A percentile compares a stretch with the other conserved stretches of the same genome.
Evolutionary conservation across 2,797 vertebrate genomes (phyloP).

Genomic region (Passerculus sandwichensis): DNA sequence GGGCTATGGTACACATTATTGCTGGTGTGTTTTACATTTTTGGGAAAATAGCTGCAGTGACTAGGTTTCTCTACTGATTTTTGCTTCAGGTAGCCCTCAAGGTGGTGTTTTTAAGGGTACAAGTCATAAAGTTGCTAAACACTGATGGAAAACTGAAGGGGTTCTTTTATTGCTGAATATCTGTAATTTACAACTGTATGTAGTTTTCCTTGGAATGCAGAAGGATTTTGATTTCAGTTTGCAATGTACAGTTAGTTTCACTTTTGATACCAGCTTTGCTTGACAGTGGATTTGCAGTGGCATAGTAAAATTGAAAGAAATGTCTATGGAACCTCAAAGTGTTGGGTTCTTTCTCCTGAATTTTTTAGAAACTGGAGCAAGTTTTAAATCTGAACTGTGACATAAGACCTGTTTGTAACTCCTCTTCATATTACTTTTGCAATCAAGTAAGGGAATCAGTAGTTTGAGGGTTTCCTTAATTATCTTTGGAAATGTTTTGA

Average conservation of each 20-base stretch:
- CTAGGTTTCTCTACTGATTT: neutral
- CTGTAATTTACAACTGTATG: neutral
- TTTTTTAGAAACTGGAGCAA: neutral
- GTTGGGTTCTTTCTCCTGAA: neutral
- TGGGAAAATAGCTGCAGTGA: neutral
- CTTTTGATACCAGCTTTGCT: neutral
- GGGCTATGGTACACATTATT: neutral
- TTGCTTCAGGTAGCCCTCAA: neutral
- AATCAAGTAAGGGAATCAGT: neutral
- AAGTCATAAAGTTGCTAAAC: neutral
- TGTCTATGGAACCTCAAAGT: neutral
- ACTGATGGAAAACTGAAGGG: neutral
- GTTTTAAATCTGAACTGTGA: neutral
- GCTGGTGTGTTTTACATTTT: neutral
- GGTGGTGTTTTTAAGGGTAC: neutral
- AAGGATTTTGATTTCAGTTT: slow-evolving; percentile 4
- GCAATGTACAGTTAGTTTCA: neutral
- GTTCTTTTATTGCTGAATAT: neutral
- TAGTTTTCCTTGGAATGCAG: neutral
- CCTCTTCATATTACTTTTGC: neutral
- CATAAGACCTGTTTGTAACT: neutral
- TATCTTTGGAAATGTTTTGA: neutral
- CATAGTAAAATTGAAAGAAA: neutral
- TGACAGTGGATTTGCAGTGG: neutral
- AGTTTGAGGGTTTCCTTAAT: neutral